phyloP scores from a whole-genome alignment of 2,888 invertebrate genomes.

The Hirtodrosophila duncani region DNA sequence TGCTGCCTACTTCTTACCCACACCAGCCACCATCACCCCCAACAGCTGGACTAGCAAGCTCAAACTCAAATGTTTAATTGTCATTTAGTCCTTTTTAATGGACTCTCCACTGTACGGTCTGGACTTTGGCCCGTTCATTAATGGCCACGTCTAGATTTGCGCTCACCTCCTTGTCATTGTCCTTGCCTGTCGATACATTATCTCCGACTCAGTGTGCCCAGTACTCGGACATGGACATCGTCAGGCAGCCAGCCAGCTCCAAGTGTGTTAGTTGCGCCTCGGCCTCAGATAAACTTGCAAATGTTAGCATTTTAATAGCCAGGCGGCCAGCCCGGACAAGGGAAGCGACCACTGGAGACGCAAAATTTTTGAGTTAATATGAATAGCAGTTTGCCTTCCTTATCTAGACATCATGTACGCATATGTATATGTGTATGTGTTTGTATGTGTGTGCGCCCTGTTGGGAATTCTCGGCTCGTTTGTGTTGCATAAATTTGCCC shows the following conservation, averaged over 20 bases:
- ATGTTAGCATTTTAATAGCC: constrained; percentile 71
- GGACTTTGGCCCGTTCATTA: constrained; percentile 55
- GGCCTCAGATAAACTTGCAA: constrained; percentile 68
- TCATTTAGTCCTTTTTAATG: constrained; percentile 76
- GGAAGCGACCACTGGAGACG: constrained; percentile 28
- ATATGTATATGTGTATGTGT: constrained; percentile 16
- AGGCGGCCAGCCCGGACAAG: too few species aligned
- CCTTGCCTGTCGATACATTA: constrained; percentile 62
- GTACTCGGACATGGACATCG: too few species aligned
- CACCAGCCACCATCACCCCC: neutral
- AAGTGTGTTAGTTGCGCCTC: constrained; percentile 1
- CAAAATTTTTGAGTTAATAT: constrained; percentile 66
- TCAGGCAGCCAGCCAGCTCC: too few species aligned
- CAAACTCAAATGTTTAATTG: constrained; percentile 74
- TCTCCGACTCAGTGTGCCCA: constrained; percentile 33
- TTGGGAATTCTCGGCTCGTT: constrained; percentile 26
- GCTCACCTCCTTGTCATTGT: constrained; percentile 49
- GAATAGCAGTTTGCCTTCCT: constrained; percentile 13
- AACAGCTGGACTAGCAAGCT: neutral
- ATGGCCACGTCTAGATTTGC: constrained; percentile 64
- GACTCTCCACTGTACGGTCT: constrained; percentile 51
- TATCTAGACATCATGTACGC: constrained; percentile 36
- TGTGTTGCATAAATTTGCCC: constrained; percentile 58
- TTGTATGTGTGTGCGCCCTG: constrained; percentile 18
- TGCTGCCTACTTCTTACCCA: constrained; percentile 6